Evolutionary conservation across 2,797 vertebrate genomes (phyloP), one percentile per base, ranked within the genome.

Genomic region (Eleutherodactylus coqui): DNA sequence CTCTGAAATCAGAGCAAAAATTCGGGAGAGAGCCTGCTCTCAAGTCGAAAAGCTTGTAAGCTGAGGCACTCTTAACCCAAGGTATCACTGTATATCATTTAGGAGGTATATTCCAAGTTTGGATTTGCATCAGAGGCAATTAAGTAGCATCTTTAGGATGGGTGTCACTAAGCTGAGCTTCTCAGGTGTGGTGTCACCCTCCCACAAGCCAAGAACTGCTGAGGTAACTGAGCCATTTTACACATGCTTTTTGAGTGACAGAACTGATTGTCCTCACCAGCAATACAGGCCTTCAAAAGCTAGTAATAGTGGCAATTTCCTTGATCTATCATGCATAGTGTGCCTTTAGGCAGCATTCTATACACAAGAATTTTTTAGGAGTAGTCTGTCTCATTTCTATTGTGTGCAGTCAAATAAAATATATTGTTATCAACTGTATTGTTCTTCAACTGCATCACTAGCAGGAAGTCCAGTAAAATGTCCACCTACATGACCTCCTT

Each of bases 121-220:
- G 49, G 43, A 55, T 77, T 24, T 24, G 45, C 58, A n/a, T 78
- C 11, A 58, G 29, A 78, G 24, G 4, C 34, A 36, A 38, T 77
- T 77, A 78, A n/a, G 17, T 32, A 29, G 9, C n/a, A 79, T n/a
- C 41, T 38, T 43, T 4, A 19, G 36, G 38, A 36, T 45, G 51
- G 34, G 8, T 34, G 47, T 77, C 29, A 36, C 34, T 13, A 36
- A 24, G 11, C 9, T 24, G 8, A 13, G 34, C 32, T 77, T n/a
- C 2, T 27, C 24, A 64, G 55, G 77, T 17, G 38, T 64, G 38
- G 77, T 49, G 24, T 79, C n/a, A 64, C 27, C 53, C 75, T 55
- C 53, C 75, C 51, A 78, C 51, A 78, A 58, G 51, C 51, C 34
- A 36, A 51, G 47, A 75, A 75, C 47, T 51, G 47, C 73, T 75